These are phyloP conservation scores for Mus musculus DNA, from an alignment of 2,113 vertebrate genomes.

Conservation along the genomic window GRCm39 chr4:80538501-80539000, in stretches of 20 bases:
- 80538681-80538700: background rate
- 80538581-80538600: background rate
- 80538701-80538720: background rate
- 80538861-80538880: background rate
- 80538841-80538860: background rate
- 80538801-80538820: background rate
- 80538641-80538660: background rate
- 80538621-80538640: too few relatives aligned
- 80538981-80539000: background rate
- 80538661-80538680: background rate
- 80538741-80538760: background rate
- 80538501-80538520: background rate
- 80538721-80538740: background rate
- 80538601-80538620: fast-evolving
- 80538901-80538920: background rate
- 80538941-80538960: background rate
- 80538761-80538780: background rate
- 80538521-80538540: background rate
- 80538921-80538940: background rate
- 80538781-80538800: background rate
- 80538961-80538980: background rate
- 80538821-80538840: background rate
- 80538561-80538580: background rate
- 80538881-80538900: background rate
- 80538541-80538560: background rate